Base-by-base conservation (phyloP, 2,113 vertebrate genomes). In the Thoracochromis brauschi region DNA sequence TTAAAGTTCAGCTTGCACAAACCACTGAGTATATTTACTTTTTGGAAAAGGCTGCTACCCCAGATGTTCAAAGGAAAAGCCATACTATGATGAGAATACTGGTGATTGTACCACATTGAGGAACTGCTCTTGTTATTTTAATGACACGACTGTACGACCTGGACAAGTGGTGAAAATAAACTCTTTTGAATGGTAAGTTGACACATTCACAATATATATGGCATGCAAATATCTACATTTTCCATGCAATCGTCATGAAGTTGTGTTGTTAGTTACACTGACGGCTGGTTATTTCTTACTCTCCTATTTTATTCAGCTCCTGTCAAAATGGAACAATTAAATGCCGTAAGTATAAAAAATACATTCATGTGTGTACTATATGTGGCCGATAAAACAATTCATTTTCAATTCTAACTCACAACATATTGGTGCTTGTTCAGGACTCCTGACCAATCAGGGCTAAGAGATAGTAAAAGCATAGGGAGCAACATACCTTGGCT, bases 51-150 rank as follows among this genome's bases (percentile, higher is more conserved):
- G 97, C 26, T 98, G 97, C 78, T 98, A 97, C 35, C 97, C 97
- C n/a, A 97, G 88, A 86, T 98, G 97, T 88, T 93, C 97, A 6
- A 84, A 94, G 2, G 95, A 92, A 8, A 60, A 78, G 1, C 97
- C 97, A 17, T 97, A 97, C 75, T 96, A 96, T 93, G 97, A 98
- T 84, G 96, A 97, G 84, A 97, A 97, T 86, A 96, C 89, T 17
- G 93, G 94, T 86, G 92, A 91, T 87, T 98, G 97, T n/a, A 96
- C 97, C 7, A 60, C 9, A 51, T 81, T 97, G 60, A 93, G 85
- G 9, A 92, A 96, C 29, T 98, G 97, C 91, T 96, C 94, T 58
- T 98, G 97, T 81, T 95, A 82, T 90, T 96, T 96, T 35, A 97
- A 97, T 45, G 94, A 94, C 60, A 93, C 90, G 1, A 3, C 96